Conservation (phyloP, 2,113 vertebrate genomes). For the Lophotis ruficrista region DNA sequence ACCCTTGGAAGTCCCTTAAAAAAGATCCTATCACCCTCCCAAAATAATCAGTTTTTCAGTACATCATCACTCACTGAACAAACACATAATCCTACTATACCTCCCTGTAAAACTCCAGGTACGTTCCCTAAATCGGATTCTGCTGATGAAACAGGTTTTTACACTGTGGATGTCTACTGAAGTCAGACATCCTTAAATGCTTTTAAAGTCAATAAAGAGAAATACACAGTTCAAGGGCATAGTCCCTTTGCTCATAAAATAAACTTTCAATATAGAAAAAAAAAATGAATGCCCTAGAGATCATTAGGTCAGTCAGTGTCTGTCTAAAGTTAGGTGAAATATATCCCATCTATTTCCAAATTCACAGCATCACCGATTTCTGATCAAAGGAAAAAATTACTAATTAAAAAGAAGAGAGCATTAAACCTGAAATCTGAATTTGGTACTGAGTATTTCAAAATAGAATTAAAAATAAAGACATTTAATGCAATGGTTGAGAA, state of each 20-base stretch:
- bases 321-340: neutral
- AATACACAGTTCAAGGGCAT: neutral
- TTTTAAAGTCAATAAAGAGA: neutral
- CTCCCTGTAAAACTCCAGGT: neutral
- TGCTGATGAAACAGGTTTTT: neutral
- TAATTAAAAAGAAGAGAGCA: neutral
- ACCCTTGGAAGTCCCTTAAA: neutral
- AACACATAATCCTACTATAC: neutral
- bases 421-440: neutral
- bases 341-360: neutral
- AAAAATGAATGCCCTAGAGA: neutral
- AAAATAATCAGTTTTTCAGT: neutral
- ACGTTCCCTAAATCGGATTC: neutral
- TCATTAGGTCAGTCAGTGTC: neutral
- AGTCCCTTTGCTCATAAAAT: neutral
- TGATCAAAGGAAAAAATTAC: neutral
- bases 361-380: neutral
- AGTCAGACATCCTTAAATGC: neutral
- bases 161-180: neutral
- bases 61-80: neutral
- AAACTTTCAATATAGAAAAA: neutral
- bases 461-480: neutral
- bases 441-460: neutral
- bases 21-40: neutral
- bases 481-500: neutral